A percentile compares a stretch with the other conserved stretches of the same genome.
phyloP scores from a whole-genome alignment of 2,797 vertebrate genomes.

The Notamacropus eugenii region DNA sequence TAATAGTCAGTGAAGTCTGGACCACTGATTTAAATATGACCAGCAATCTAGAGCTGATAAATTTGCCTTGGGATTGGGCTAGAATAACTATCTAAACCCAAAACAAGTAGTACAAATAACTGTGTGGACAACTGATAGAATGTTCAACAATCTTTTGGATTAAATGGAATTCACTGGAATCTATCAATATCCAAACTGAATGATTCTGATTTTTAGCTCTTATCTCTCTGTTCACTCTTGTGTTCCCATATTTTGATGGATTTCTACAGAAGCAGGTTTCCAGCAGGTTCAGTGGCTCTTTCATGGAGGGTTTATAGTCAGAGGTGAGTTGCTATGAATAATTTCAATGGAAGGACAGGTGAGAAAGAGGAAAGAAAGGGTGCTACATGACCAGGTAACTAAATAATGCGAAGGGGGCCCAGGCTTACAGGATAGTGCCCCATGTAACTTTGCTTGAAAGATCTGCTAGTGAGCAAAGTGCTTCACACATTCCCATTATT shows the following conservation, averaged over 20 bases:
- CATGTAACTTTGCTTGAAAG: not conserved
- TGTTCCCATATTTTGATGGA: not conserved
- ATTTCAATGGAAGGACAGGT: not conserved
- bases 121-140: not conserved
- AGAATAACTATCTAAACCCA: not conserved
- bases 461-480: not conserved
- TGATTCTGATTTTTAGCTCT: not conserved
- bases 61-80: not conserved
- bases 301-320: not conserved
- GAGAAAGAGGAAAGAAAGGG: not conserved
- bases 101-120: not conserved
- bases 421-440: not conserved
- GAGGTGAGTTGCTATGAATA: not conserved
- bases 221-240: not conserved
- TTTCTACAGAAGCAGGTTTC: not conserved
- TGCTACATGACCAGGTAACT: not conserved
- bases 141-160: not conserved
- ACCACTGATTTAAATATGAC: not conserved
- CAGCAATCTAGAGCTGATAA: not conserved
- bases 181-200: not conserved
- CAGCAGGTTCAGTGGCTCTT: not conserved
- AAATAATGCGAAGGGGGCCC: not conserved
- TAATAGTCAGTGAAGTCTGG: not conserved
- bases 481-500: not conserved
- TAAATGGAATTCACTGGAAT: not conserved